These are phyloP conservation scores for Budorcas taxicolor DNA, from an alignment of 2,113 vertebrate species.

Conservation along the genomic window DNA sequence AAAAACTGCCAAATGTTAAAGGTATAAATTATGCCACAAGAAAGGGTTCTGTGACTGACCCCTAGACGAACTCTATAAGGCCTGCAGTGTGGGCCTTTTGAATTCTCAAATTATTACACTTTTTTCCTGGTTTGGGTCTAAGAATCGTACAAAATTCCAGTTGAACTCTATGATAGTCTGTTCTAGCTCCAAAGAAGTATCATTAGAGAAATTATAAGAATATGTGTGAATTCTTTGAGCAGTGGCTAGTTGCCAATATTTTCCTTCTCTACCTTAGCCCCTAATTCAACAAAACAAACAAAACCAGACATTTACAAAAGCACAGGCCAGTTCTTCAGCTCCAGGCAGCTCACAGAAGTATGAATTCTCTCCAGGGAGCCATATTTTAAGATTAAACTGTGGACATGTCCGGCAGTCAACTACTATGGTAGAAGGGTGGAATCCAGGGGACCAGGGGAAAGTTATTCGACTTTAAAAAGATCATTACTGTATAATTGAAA, in stretches of 20 bases:
- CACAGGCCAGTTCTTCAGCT: background rate
- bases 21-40: constrained; percentile 32
- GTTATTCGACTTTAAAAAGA: background rate
- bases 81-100: background rate
- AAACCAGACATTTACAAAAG: background rate
- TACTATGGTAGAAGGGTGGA: background rate
- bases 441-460: background rate
- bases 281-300: background rate
- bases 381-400: background rate
- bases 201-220: background rate
- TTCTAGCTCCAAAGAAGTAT: background rate
- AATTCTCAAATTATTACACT: constrained; percentile 39
- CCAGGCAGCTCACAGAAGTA: background rate
- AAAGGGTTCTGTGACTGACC: constrained; percentile 27
- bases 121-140: constrained; percentile 19
- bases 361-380: background rate
- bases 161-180: background rate
- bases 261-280: background rate
- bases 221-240: background rate
- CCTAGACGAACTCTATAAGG: background rate
- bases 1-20: constrained; percentile 32
- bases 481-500: background rate
- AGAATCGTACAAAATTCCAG: constrained; percentile 21
- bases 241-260: background rate
- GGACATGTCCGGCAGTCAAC: background rate